These are phyloP conservation scores for Catostylus mosaicus DNA, from an alignment of 30 jellyfish, hydroid and myxozoan genomes.

Conservation along the genomic window DNA sequence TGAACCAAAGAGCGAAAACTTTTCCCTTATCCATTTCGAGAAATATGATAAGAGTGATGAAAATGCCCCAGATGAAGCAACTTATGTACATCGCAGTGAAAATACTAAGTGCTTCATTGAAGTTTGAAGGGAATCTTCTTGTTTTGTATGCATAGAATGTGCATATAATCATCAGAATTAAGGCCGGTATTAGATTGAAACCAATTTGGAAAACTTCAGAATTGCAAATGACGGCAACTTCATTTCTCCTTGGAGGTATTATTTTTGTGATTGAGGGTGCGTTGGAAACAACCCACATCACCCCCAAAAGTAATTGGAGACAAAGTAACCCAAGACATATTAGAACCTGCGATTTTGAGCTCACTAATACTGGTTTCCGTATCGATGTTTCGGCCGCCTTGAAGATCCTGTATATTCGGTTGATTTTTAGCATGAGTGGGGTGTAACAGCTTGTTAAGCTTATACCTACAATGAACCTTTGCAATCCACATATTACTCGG, in stretches of 20 bases:
- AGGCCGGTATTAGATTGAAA: conserved; percentile 70
- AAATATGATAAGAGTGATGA: conserved; percentile 47
- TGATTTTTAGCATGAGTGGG: conserved; percentile 87
- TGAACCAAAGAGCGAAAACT: conserved; percentile 35
- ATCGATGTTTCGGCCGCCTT: conserved; percentile 65
- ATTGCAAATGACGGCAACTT: conserved; percentile 71
- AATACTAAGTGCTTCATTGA: conserved; percentile 88
- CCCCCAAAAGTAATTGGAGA: conserved; percentile 73
- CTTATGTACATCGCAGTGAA: conserved; percentile 90
- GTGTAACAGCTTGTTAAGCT: conserved; percentile 92
- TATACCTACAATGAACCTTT: conserved; percentile 78
- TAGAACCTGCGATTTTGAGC: conserved; percentile 84
- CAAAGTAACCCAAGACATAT: conserved; percentile 75
- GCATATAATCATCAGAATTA: conserved; percentile 84
- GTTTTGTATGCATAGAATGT: conserved; percentile 92
- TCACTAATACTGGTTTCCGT: conserved; percentile 66
- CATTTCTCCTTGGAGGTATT: conserved; percentile 6
- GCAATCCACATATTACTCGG: conserved; percentile 63
- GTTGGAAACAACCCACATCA: conserved; percentile 88
- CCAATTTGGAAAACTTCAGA: conserved; percentile 56
- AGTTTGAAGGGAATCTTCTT: conserved; percentile 92
- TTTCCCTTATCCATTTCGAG: conserved; percentile 39
- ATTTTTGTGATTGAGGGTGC: conserved; percentile 72
- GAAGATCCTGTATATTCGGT: conserved; percentile 88
- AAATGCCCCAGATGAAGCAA: conserved; percentile 79